Evolutionary conservation across 2,113 vertebrate species (phyloP).

Genomic region (Neofelis nebulosa): DNA sequence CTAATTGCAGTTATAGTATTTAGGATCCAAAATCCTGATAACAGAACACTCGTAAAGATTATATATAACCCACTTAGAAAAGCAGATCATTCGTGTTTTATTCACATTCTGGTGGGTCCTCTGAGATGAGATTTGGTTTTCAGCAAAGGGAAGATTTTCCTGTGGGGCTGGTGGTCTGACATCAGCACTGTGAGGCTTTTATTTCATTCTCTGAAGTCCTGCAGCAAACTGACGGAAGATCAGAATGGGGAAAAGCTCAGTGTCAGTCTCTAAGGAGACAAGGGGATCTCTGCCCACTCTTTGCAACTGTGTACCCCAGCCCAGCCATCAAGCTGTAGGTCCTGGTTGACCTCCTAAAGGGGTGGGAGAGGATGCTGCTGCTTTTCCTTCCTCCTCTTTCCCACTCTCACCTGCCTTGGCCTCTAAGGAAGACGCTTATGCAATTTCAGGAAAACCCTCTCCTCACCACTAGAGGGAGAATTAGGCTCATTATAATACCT

Average conservation of each 20-base stretch:
- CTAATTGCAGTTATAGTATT: neutral
- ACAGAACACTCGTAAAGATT: neutral
- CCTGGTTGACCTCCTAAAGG: fast-evolving
- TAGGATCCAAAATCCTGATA: neutral
- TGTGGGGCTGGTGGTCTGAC: neutral
- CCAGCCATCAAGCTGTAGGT: neutral
- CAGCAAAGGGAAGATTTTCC: neutral
- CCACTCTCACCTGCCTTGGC: neutral
- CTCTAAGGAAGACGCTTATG: neutral
- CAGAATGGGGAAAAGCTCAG: neutral
- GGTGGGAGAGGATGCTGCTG: neutral
- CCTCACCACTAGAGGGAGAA: conserved; percentile 65
- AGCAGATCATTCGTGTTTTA: neutral
- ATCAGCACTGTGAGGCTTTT: neutral
- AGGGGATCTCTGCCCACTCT: fast-evolving
- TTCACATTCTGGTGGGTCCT: neutral
- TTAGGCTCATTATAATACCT: neutral
- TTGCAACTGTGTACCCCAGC: too few relatives aligned
- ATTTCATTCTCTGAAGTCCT: neutral
- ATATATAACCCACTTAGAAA: neutral
- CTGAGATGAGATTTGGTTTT: neutral
- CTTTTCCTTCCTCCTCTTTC: neutral
- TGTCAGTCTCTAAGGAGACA: fast-evolving
- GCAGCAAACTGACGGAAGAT: too few relatives aligned
- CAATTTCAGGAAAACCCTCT: conserved; percentile 32